Evolutionary conservation across 1,140 invertebrate genomes (phyloP), one percentile per base, ranked within the genome.

Genomic region (Anthonomus grandis): DNA sequence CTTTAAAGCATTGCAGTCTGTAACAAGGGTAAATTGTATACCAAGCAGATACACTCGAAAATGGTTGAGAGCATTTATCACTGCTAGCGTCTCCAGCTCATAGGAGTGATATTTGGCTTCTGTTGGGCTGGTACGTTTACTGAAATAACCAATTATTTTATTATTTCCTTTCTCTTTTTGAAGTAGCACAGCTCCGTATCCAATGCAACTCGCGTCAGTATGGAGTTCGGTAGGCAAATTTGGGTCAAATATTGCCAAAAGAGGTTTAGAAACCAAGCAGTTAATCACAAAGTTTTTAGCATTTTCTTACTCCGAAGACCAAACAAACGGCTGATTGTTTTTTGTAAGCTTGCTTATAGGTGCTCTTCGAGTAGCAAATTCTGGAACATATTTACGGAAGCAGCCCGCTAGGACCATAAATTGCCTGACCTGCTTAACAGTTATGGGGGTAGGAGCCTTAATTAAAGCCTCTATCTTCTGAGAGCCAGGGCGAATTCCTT

Each of bases 61-160:
- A 53, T 70, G 60, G 49, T 66, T 55, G 2, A 67, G 41, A 1
- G 68, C 21, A 24, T 62, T 54, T 10, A 75, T 68, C 0, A 76
- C 65, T 0, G 71, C 73, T 2, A 76, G 21, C 24, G 70, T 74
- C 24, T 76, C 70, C 1, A 74, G 36, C 27, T 75, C 71, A 36
- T 71, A 74, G 0, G 69, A 74, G 60, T 74, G 70, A 64, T 75
- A 72, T 39, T 62, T 57, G 9, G 54, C 8, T 57, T 72, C 65
- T 21, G 42, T 56, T 2, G 41, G 31, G 3, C 63, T 63, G 8
- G 73, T 75, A 36, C 55, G 62, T 24, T 57, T 46, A 36, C 63
- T 73, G 36, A 62, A 75, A 54, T 74, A 74, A 19, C 49, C 61
- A 2, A 76, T 64, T 10, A 57, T 24, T 21, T 19, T 10, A 8